Base-by-base conservation (phyloP, 2,113 vertebrate species). In the Camelus bactrianus region DNA sequence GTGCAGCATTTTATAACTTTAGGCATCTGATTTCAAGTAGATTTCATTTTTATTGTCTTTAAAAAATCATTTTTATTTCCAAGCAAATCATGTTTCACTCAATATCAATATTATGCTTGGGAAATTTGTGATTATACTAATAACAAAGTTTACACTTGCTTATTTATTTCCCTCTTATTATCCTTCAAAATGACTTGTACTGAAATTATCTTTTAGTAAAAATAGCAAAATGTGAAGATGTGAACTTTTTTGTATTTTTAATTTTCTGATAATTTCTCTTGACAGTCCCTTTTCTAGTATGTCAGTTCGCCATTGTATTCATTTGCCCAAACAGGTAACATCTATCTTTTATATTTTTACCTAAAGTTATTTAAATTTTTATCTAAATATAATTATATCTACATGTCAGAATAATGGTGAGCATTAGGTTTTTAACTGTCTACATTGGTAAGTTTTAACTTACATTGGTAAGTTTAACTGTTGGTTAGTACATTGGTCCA, bases 171-270 rank as follows among this genome's bases (percentile, higher is more conserved):
- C 70, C 83, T 11, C 32, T 8, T 69, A 6, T 26, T 93, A 8
- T 17, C 77, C 24, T 62, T 89, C 67, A 86, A 58, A 79, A 79
- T 77, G 38, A n/a, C 7, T 67, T 46, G 19, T 42, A 60, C 24
- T 42, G 48, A 90, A 84, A 42, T 76, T 60, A 26, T 20, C 19
- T 83, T 75, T 95, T 95, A 83, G 48, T 87, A 72, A 87, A 88
- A 95, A 76, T 28, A 77, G 17, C 52, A 79, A 73, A 82, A 76
- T 7, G 32, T 20, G 3, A 90, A 83, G 9, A 91, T 52, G 6
- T 67, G 30, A 82, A 60, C 11, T 77, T 56, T 52, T 77, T 56
- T 52, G 42, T 83, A 8, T 84, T 84, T 94, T 79, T 15, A 95
- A 83, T 73, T 92, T 80, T 92, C 35, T 60, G 5, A 5, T 35